phyloP scores from a whole-genome alignment of 2,113 vertebrate genomes.

The Ginglymostoma cirratum region DNA sequence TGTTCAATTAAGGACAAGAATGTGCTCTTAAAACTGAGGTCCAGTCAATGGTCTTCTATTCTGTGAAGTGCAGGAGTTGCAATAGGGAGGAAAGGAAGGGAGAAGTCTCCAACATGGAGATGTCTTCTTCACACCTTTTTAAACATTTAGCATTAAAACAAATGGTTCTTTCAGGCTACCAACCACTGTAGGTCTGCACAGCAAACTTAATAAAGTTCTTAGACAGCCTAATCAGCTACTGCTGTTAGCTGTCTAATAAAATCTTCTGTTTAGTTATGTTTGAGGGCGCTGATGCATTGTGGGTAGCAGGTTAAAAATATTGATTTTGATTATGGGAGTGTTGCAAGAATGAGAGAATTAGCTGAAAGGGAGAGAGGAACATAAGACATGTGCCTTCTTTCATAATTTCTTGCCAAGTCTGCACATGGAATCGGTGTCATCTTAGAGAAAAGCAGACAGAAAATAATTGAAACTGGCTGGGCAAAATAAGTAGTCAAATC shows the following conservation, averaged over 20 bases:
- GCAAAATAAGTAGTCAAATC: background rate
- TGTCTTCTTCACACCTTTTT: background rate
- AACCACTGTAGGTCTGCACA: background rate
- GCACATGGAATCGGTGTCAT: background rate
- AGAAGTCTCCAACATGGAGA: background rate
- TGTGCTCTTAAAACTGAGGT: background rate
- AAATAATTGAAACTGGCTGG: background rate
- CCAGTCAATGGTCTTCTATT: background rate
- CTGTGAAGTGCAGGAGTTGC: background rate
- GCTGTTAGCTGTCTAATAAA: background rate
- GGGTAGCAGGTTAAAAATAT: background rate
- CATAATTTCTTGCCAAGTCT: background rate
- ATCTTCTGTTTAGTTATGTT: background rate
- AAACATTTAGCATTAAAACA: background rate
- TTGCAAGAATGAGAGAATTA: background rate
- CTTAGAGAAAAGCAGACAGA: background rate
- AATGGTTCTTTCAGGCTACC: background rate
- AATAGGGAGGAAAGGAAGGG: background rate
- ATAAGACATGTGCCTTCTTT: background rate
- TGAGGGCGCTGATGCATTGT: background rate
- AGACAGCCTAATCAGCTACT: background rate
- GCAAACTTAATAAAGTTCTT: background rate
- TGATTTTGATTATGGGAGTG: background rate
- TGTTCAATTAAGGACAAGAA: background rate
- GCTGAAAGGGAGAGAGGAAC: background rate